These are phyloP conservation scores for Odontamblyopus lacepedii DNA, from an alignment of 2,797 vertebrate genomes.

Conservation along the genomic window DNA sequence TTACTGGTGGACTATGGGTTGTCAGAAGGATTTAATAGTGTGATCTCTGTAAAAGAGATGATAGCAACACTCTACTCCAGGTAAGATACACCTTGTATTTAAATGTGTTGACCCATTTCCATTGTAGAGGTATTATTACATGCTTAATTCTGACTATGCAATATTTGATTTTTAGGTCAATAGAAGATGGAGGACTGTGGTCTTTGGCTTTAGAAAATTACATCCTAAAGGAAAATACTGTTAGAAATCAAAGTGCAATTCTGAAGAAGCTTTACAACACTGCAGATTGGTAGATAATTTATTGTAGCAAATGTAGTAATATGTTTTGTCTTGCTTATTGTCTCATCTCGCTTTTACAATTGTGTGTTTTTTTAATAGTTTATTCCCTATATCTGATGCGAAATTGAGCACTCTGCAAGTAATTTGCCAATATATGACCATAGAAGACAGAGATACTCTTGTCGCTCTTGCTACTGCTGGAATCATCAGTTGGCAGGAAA, in stretches of 20 bases:
- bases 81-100: constrained; percentile 62
- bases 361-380: constrained; percentile 72
- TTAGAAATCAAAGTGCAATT: constrained; percentile 49
- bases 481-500: constrained; percentile 85
- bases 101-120: background rate
- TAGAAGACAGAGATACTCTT: constrained; percentile 84
- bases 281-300: constrained; percentile 81
- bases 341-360: background rate
- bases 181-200: constrained; percentile 88
- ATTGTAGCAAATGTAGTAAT: constrained; percentile 11
- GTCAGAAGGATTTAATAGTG: constrained; percentile 64
- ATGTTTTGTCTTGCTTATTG: background rate
- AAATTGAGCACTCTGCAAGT: constrained; percentile 89
- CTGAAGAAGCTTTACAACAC: constrained; percentile 78
- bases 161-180: constrained; percentile 76
- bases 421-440: constrained; percentile 82
- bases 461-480: constrained; percentile 84
- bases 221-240: constrained; percentile 66
- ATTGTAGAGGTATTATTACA: background rate
- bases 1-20: constrained; percentile 82
- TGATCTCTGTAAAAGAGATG: constrained; percentile 57
- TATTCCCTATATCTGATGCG: constrained; percentile 87
- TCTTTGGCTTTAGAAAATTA: constrained; percentile 86
- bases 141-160: background rate
- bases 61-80: constrained; percentile 83